Evolutionary conservation across 2,888 invertebrate species (phyloP).

Genomic region (Pseudoips prasinana): DNA sequence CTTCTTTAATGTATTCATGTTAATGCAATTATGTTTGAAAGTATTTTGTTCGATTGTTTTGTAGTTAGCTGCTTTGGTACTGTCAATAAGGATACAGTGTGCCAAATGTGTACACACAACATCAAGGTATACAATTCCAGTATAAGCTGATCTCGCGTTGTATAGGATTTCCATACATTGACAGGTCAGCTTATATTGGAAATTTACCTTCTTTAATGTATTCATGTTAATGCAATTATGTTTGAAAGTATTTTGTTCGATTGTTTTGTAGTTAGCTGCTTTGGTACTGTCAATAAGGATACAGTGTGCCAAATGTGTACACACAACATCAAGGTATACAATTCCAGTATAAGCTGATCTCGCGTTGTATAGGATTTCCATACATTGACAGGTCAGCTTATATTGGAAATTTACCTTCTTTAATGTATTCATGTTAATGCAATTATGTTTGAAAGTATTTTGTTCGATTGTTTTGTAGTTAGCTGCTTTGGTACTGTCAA

Average conservation of each 20-base stretch:
- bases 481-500: constrained; percentile 6
- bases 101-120: constrained; percentile 1
- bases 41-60: constrained; percentile 12
- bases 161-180: too few species aligned
- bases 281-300: constrained; percentile 6
- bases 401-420: neutral
- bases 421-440: neutral
- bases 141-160: too few species aligned
- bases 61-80: constrained; percentile 15
- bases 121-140: too few species aligned
- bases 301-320: constrained; percentile 3
- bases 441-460: constrained; percentile 4
- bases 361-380: too few species aligned
- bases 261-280: constrained; percentile 19
- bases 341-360: too few species aligned
- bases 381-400: too few species aligned
- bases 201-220: neutral
- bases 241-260: constrained; percentile 5
- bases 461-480: constrained; percentile 18
- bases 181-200: too few species aligned
- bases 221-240: constrained; percentile 1
- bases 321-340: too few species aligned
- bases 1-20: neutral
- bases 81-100: constrained; percentile 9
- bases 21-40: constrained; percentile 1